Evolutionary conservation across 2,797 vertebrate genomes (phyloP).

Genomic region (Psittacula derbiana): DNA sequence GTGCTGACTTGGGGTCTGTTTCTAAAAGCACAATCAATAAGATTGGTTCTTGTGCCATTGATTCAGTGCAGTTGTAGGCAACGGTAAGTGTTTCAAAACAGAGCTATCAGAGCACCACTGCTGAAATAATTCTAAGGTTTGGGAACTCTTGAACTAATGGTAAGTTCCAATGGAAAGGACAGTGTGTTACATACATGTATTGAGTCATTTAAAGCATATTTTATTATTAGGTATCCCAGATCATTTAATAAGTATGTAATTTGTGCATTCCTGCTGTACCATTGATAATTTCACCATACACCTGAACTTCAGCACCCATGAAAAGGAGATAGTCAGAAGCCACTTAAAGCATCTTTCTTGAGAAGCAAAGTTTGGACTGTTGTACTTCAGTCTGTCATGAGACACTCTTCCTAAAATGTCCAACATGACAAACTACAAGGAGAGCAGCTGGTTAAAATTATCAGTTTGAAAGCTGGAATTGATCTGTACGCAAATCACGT

Average conservation of each 20-base stretch:
- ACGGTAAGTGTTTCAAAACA: not conserved
- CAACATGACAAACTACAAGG: not conserved
- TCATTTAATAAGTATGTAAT: not conserved
- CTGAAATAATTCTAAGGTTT: not conserved
- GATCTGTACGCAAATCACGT: not conserved
- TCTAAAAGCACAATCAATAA: not conserved
- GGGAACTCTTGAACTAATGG: not conserved
- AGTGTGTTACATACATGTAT: not conserved
- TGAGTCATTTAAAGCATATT: not conserved
- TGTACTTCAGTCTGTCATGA: not conserved
- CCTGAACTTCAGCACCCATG: not conserved
- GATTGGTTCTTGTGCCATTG: not conserved
- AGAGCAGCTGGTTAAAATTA: not conserved
- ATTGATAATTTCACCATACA: not conserved
- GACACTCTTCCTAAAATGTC: not conserved
- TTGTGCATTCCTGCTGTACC: not conserved
- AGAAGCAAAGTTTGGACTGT: not conserved
- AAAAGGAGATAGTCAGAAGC: not conserved
- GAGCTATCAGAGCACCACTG: not conserved
- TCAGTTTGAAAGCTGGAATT: not conserved
- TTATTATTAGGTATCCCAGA: not conserved
- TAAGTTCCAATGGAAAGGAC: not conserved
- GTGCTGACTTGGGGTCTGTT: not conserved
- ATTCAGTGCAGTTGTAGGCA: not conserved
- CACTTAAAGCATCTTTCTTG: not conserved